phyloP scores from a whole-genome alignment of 2,797 vertebrate genomes.

The Ptychadena robeensis region DNA sequence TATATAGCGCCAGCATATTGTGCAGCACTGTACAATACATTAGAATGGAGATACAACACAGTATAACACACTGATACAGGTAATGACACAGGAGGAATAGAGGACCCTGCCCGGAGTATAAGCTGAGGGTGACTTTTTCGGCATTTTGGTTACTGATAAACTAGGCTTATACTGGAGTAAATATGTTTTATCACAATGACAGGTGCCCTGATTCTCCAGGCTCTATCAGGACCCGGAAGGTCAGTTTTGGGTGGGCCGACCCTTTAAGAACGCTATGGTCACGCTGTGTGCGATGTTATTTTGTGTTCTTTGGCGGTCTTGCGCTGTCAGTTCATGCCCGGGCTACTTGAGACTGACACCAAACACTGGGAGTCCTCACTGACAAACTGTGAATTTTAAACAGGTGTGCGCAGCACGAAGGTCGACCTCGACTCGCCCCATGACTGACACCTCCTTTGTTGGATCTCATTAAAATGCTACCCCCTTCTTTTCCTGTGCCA shows the following conservation, averaged over 20 bases:
- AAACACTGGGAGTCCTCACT: slow-evolving; percentile 18
- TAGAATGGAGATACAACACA: too few species aligned
- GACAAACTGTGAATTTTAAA: slow-evolving; percentile 57
- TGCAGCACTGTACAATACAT: too few species aligned
- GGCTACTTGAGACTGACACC: slow-evolving; percentile 36
- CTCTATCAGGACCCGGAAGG: neutral
- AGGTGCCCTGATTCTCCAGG: too few species aligned
- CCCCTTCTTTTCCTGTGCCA: slow-evolving; percentile 58
- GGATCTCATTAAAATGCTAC: slow-evolving; percentile 55
- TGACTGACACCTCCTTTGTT: slow-evolving; percentile 58
- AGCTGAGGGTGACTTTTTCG: too few species aligned
- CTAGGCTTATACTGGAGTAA: too few species aligned
- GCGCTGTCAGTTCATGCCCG: slow-evolving; percentile 25
- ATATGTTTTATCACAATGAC: too few species aligned
- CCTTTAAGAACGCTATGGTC: neutral
- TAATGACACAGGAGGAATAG: too few species aligned
- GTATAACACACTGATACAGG: too few species aligned
- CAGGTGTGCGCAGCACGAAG: slow-evolving; percentile 50
- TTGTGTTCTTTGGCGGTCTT: neutral
- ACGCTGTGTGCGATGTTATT: neutral
- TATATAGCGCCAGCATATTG: too few species aligned
- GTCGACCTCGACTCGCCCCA: slow-evolving; percentile 35
- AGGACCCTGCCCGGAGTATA: too few species aligned
- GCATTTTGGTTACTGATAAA: too few species aligned
- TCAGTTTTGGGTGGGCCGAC: neutral